These are phyloP conservation scores for Pelecanoides urinatrix DNA, from an alignment of 2,113 vertebrate genomes.

Conservation along the genomic window DNA sequence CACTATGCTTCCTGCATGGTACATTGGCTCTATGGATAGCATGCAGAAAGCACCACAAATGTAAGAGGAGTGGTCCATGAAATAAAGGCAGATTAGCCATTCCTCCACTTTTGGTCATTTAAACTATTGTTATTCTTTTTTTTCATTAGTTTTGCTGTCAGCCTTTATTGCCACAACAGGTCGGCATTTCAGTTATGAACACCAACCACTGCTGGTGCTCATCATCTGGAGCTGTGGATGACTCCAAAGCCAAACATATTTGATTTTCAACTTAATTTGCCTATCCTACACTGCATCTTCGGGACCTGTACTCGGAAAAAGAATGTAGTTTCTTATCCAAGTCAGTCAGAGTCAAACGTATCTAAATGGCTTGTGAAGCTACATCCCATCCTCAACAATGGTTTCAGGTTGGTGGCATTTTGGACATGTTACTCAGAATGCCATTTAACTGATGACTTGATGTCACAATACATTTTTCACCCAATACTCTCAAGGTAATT, in stretches of 20 bases:
- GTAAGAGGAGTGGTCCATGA: background rate
- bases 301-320: background rate
- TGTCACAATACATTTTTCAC: background rate
- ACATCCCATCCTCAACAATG: background rate
- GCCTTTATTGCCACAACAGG: background rate
- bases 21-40: background rate
- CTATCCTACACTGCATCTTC: background rate
- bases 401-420: background rate
- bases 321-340: background rate
- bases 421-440: background rate
- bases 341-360: background rate
- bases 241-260: background rate
- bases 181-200: background rate
- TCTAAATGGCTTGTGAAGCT: background rate
- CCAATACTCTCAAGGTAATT: background rate
- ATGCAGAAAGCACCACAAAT: background rate
- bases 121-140: background rate
- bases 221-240: background rate
- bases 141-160: background rate
- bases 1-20: background rate
- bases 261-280: background rate
- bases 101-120: background rate
- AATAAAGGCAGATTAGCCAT: background rate
- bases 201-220: background rate
- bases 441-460: background rate